Evolutionary conservation across 2,888 invertebrate genomes (phyloP).

Genomic region (Drosophila putrida): DNA sequence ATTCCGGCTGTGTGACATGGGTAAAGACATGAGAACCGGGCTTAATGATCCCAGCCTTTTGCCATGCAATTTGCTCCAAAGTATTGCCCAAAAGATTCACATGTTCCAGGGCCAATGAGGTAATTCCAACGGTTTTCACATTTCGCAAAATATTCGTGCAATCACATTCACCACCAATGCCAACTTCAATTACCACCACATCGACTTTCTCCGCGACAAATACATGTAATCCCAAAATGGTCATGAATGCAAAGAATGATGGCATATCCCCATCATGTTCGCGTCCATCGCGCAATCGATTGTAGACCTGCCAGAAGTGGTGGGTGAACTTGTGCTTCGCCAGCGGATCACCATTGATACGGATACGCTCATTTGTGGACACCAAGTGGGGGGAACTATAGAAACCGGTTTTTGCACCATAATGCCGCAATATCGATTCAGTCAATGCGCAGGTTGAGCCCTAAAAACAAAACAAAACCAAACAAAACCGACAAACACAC

Average conservation of each 20-base stretch:
- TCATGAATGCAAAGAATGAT: constrained; percentile 97
- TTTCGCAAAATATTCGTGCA: constrained; percentile 96
- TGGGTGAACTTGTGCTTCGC: constrained; percentile 90
- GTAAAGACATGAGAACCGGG: constrained; percentile 90
- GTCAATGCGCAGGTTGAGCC: constrained; percentile 97
- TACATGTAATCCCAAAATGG: constrained; percentile 94
- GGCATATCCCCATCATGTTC: constrained; percentile 91
- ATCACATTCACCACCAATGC: constrained; percentile 97
- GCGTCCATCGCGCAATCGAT: constrained; percentile 87
- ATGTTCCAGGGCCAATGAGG: constrained; percentile 96
- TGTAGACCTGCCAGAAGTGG: constrained; percentile 94
- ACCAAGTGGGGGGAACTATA: constrained; percentile 98
- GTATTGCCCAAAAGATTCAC: constrained; percentile 92
- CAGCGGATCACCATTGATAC: constrained; percentile 93
- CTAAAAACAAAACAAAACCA: constrained; percentile 79
- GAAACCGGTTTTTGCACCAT: constrained; percentile 96
- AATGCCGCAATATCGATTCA: constrained; percentile 94
- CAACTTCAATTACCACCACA: constrained; percentile 98
- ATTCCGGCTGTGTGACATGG: constrained; percentile 88
- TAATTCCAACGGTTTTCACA: constrained; percentile 95
- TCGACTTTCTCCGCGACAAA: constrained; percentile 95
- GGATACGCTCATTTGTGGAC: constrained; percentile 95
- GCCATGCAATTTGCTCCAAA: constrained; percentile 94
- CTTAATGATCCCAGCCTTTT: constrained; percentile 99
- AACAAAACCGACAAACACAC: not conserved